Percentiles rank a stretch among this genome's conserved stretches.
Evolutionary conservation across 2,888 invertebrate species (phyloP).

Genomic region (Danaus chrysippus): DNA sequence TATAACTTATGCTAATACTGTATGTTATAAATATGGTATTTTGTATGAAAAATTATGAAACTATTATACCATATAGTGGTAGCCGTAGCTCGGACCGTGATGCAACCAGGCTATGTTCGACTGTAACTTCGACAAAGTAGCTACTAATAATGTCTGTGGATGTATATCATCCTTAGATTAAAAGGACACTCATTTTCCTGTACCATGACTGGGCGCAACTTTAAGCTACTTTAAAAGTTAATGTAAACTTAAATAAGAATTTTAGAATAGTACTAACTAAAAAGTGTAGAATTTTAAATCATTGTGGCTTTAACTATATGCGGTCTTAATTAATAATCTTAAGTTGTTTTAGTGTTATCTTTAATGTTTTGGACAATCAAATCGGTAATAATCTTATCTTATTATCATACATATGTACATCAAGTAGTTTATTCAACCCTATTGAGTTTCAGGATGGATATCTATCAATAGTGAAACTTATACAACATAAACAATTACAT

Average conservation of each 20-base stretch:
- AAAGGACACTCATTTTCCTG: slow-evolving; percentile 30
- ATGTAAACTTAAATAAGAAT: slow-evolving; percentile 1
- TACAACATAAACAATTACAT: too few relatives aligned
- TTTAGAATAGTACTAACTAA: not conserved
- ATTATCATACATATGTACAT: too few relatives aligned
- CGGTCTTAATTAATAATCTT: too few relatives aligned
- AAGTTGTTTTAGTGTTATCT: too few relatives aligned
- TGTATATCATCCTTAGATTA: slow-evolving; percentile 26
- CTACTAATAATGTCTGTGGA: slow-evolving; percentile 23
- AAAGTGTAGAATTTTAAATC: too few relatives aligned
- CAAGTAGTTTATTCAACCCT: too few relatives aligned
- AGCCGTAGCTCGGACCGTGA: slow-evolving; percentile 20
- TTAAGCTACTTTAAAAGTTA: slow-evolving; percentile 2
- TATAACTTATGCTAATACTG: not conserved
- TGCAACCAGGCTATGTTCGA: slow-evolving; percentile 27
- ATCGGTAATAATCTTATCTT: too few relatives aligned
- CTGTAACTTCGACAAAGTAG: slow-evolving; percentile 28
- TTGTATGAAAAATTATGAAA: slow-evolving; percentile 5
- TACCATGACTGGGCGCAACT: slow-evolving; percentile 18
- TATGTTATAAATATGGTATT: not conserved
- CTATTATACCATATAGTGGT: not conserved
- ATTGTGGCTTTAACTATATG: too few relatives aligned
- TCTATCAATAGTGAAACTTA: too few relatives aligned
- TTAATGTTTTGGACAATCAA: too few relatives aligned
- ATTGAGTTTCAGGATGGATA: too few relatives aligned